Conservation (phyloP, 2,113 vertebrate genomes). For the Gopherus flavomarginatus region DNA sequence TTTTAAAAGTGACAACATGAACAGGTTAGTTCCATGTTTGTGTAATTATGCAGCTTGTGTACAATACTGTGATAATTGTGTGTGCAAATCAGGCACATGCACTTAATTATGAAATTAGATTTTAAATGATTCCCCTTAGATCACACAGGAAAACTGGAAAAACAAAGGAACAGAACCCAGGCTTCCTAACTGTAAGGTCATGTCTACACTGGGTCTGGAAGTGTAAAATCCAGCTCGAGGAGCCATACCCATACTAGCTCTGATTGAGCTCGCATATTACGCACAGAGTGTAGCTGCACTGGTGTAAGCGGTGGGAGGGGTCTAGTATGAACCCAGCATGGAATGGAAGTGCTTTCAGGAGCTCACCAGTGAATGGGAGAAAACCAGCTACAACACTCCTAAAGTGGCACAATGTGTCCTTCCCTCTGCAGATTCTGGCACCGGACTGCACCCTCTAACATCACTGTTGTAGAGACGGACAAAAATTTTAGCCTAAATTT, state of each 20-base stretch:
- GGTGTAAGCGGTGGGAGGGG: neutral
- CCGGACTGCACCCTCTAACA: neutral
- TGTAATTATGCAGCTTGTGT: neutral
- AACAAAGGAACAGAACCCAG: no score
- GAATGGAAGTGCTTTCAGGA: neutral
- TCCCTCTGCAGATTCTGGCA: neutral
- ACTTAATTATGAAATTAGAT: neutral
- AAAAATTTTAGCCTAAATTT: neutral
- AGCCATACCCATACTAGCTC: no score
- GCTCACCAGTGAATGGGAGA: neutral
- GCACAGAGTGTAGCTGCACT: neutral
- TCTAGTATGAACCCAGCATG: neutral
- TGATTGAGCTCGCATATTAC: no score
- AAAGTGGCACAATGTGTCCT: neutral
- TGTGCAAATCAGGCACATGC: neutral
- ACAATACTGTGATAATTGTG: neutral
- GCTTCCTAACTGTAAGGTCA: neutral
- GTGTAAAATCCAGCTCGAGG: no score
- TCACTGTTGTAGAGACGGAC: neutral
- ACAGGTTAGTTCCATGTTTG: neutral
- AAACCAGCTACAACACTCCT: neutral
- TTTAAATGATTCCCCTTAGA: neutral
- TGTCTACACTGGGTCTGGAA: no score
- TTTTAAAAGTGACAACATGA: neutral
- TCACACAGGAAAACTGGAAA: neutral